Evolutionary conservation across 2,113 vertebrate species (phyloP), one percentile per base, ranked within the genome.

Genomic region (Pavo muticus): DNA sequence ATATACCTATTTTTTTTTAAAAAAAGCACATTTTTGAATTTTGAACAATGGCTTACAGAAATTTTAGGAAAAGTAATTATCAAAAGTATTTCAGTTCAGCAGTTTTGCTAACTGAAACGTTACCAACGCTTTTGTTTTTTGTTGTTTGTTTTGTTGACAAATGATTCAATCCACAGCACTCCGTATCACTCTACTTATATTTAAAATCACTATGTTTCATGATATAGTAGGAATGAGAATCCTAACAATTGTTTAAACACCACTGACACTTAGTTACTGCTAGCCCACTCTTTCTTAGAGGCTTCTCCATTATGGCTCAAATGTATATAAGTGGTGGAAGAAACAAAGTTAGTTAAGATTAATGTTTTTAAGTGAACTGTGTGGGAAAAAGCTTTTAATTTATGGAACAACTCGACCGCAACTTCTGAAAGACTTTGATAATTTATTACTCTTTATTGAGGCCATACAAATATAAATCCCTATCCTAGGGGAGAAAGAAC

Each of bases 361-460:
- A 82, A 75, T 87, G 32, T n/a, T 63, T 67, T 35, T 44, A 74
- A 84, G 24, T 45, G 1, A 50, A 23, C 44, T 48, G 16, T 13
- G 54, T 87, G 27, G 39, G 67, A 79, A 76, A 57, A 92, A 69
- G 21, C 18, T 72, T 95, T 72, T 84, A 4, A 47, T 65, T 79
- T 91, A 84, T 0, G 1, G 8, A 88, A 47, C 16, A 54, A 61
- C 14, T 75, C 16, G 48, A 81, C 7, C 14, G 13, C 69, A 82
- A 72, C 29, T 76, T 70, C 64, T 87, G 35, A 93, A 82, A 87
- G 20, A 60, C 8, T 21, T 50, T 30, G 57, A 19, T 70, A 74
- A 89, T 82, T 87, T 79, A 54, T 87, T 81, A 71, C 52, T 89
- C 42, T 77, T 78, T 84, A 87, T 5, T 69, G 27, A 89, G 54